Conservation (phyloP, 1,140 invertebrate species). For the Armadillidium nasatum region DNA sequence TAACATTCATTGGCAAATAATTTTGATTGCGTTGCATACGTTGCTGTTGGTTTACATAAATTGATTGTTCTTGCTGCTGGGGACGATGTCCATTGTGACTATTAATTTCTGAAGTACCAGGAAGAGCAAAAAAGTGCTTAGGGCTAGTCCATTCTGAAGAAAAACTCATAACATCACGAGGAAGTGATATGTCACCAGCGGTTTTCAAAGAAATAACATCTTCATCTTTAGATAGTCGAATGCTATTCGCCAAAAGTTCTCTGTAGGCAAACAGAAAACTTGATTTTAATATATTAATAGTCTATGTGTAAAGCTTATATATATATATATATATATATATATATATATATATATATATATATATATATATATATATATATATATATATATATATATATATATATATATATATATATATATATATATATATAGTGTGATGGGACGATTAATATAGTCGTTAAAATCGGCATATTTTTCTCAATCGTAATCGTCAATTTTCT, state of each 20-base stretch:
- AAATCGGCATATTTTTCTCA: too few species aligned
- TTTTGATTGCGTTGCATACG: neutral
- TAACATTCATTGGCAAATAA: neutral
- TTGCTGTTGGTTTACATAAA: neutral
- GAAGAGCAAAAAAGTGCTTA: neutral
- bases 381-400: too few species aligned
- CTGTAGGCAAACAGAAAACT: too few species aligned
- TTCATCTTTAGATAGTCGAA: slow-evolving; percentile 12
- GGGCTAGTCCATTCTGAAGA: neutral
- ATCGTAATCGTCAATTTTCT: too few species aligned
- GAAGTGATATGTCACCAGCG: slow-evolving; percentile 25
- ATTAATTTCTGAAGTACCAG: neutral
- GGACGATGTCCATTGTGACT: neutral
- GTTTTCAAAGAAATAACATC: slow-evolving; percentile 27
- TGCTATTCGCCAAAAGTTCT: neutral
- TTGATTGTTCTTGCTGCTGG: neutral
- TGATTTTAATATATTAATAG: too few species aligned
- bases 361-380: too few species aligned
- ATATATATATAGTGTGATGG: too few species aligned
- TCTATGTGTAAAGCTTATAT: too few species aligned
- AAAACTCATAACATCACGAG: neutral
- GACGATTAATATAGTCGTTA: too few species aligned
- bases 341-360: too few species aligned
- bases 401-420: too few species aligned
- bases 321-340: too few species aligned